A percentile compares a stretch with the other conserved stretches of the same genome.
These are phyloP conservation scores for Isichthys henryi DNA, from an alignment of 2,113 vertebrate species.

Conservation along the genomic window DNA sequence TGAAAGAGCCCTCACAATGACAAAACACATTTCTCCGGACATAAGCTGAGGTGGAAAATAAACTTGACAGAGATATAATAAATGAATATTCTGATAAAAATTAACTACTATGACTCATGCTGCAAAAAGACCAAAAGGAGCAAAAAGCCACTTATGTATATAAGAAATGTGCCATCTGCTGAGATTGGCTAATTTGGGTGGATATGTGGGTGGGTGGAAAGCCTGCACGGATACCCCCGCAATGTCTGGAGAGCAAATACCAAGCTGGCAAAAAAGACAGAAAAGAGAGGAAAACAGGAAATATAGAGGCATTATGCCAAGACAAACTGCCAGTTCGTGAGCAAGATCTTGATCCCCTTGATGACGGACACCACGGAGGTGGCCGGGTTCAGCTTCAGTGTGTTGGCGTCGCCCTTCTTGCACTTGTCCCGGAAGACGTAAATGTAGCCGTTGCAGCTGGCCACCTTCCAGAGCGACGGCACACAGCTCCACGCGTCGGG, in stretches of 20 bases:
- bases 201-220: neutral
- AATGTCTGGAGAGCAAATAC: neutral
- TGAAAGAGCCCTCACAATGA: neutral
- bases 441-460: slow-evolving; percentile 94
- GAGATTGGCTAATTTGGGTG: neutral
- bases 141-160: neutral
- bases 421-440: slow-evolving; percentile 94
- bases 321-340: slow-evolving; percentile 96
- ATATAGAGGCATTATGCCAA: slow-evolving; percentile 65
- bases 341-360: slow-evolving; percentile 86
- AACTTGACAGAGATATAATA: neutral
- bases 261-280: neutral
- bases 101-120: neutral
- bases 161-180: neutral
- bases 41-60: neutral
- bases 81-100: neutral
- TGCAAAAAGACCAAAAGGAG: neutral
- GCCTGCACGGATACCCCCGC: neutral
- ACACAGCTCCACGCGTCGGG: slow-evolving; percentile 91
- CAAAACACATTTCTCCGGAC: neutral
- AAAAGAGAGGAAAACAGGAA: neutral
- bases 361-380: slow-evolving; percentile 90
- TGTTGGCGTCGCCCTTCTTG: slow-evolving; percentile 92
- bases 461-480: slow-evolving; percentile 94
- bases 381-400: slow-evolving; percentile 92